Conservation (phyloP, 2,797 vertebrate species). For the Morelia viridis region DNA sequence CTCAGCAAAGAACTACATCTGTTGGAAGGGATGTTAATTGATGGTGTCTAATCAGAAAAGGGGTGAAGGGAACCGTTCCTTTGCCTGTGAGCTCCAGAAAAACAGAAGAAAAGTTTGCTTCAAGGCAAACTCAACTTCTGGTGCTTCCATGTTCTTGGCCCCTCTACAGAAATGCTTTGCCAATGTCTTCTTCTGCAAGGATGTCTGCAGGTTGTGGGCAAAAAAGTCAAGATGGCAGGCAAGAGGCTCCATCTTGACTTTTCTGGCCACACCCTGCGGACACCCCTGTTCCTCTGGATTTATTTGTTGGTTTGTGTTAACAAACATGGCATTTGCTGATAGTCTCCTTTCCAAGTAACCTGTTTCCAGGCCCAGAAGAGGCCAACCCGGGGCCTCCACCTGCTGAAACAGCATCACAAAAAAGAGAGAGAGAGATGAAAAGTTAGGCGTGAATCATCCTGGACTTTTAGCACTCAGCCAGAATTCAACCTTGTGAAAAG, state of each 20-base stretch:
- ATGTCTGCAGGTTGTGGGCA: too few relatives aligned
- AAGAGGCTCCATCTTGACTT: background rate
- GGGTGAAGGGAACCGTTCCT: background rate
- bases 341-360: background rate
- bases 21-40: background rate
- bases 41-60: background rate
- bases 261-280: background rate
- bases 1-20: background rate
- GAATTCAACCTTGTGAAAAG: background rate
- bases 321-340: background rate
- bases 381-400: background rate
- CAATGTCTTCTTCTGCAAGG: background rate
- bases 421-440: background rate
- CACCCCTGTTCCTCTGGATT: background rate
- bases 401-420: background rate
- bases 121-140: background rate
- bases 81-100: background rate
- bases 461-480: background rate
- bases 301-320: rapidly evolving
- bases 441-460: background rate
- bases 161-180: background rate
- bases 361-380: background rate
- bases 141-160: background rate
- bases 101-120: background rate
- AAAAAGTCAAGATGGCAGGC: background rate